Percentiles rank a stretch among this genome's conserved stretches.
phyloP scores from a whole-genome alignment of 2,113 vertebrate genomes.

The Crotophaga sulcirostris region DNA sequence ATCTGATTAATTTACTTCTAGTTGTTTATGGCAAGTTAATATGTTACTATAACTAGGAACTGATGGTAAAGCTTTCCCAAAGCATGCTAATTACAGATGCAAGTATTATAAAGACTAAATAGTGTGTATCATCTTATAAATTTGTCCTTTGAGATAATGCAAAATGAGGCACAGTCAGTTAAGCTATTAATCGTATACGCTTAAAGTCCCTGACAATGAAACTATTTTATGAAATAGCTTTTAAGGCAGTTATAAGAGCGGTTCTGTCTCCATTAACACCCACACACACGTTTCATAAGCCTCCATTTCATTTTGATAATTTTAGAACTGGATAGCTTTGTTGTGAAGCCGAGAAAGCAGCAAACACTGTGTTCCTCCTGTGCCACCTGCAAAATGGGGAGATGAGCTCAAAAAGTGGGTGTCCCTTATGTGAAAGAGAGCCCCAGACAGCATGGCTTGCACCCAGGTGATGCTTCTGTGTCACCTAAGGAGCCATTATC shows the following conservation, averaged over 20 bases:
- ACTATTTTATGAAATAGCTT: slow-evolving; percentile 53
- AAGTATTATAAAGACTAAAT: slow-evolving; percentile 26
- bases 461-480: not conserved
- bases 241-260: slow-evolving; percentile 31
- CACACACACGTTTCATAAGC: slow-evolving; percentile 21
- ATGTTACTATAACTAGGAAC: not conserved
- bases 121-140: slow-evolving; percentile 2
- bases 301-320: slow-evolving; percentile 43
- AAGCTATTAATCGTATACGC: slow-evolving; percentile 40
- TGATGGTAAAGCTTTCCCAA: not conserved
- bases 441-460: fast-evolving
- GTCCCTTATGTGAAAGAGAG: not conserved
- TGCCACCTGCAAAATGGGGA: not conserved
- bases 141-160: slow-evolving; percentile 28
- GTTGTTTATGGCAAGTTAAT: not conserved
- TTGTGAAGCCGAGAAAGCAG: slow-evolving; percentile 2
- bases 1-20: slow-evolving; percentile 42
- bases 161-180: slow-evolving; percentile 18
- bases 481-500: not conserved
- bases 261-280: slow-evolving; percentile 45
- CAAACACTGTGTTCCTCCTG: not conserved
- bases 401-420: not conserved
- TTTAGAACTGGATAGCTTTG: slow-evolving; percentile 46
- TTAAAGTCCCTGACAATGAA: slow-evolving; percentile 46
- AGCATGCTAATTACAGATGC: not conserved